A percentile compares a stretch with the other conserved stretches of the same genome.
Evolutionary conservation across 2,113 vertebrate species (phyloP).

Genomic region (Morone saxatilis): DNA sequence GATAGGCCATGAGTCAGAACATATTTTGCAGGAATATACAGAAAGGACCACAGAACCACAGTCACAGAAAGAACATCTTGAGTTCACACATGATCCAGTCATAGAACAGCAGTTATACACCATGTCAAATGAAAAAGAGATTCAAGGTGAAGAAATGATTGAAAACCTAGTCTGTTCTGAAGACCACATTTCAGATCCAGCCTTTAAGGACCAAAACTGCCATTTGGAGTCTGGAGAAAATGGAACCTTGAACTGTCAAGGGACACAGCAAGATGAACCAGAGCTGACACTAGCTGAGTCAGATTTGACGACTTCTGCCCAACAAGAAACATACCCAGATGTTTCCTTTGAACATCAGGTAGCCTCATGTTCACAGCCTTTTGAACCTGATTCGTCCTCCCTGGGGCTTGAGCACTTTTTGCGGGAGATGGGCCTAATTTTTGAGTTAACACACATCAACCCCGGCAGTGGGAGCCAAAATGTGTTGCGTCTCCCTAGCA

Average conservation of each 20-base stretch:
- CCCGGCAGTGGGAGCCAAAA: constrained; percentile 63
- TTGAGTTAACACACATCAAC: constrained; percentile 74
- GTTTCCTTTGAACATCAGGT: constrained; percentile 11
- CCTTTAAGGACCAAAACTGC: constrained; percentile 1
- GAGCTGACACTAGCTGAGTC: not conserved
- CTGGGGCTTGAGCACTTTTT: constrained; percentile 84
- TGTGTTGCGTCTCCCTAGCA: constrained; percentile 70
- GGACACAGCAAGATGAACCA: not conserved
- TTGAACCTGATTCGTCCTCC: constrained; percentile 16
- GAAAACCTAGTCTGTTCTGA: not conserved
- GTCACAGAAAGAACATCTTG: constrained; percentile 3
- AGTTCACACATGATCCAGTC: not conserved
- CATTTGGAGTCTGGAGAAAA: constrained; percentile 24
- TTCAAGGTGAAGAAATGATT: not conserved
- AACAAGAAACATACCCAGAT: constrained; percentile 12
- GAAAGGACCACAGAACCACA: constrained; percentile 2
- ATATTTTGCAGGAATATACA: not conserved
- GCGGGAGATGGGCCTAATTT: constrained; percentile 83
- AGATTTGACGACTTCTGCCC: not conserved
- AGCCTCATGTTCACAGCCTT: not conserved
- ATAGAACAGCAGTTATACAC: not conserved
- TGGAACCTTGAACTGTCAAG: not conserved
- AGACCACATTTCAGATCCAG: constrained; percentile 1
- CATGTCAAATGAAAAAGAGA: constrained; percentile 1
- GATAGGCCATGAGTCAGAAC: not conserved